Evolutionary conservation across 2,888 invertebrate genomes (phyloP).

Genomic region (Bembecia ichneumoniformis): DNA sequence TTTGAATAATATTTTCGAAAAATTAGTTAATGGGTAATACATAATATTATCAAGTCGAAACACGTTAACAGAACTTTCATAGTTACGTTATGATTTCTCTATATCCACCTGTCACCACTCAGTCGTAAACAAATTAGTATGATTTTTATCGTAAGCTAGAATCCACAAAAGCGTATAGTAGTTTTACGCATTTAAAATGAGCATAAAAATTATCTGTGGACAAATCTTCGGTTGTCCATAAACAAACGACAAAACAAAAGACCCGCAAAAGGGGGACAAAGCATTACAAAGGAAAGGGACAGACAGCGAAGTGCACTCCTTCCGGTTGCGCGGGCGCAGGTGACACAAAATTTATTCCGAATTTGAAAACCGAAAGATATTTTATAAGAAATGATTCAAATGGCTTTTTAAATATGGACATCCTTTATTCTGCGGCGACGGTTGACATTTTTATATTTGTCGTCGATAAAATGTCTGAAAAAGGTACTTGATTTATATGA

Average conservation of each 20-base stretch:
- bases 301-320: conserved; percentile 35
- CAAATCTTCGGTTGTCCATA: conserved; percentile 50
- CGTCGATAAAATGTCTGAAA: conserved; percentile 51
- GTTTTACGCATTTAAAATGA: conserved; percentile 66
- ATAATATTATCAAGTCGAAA: too few relatives aligned
- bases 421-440: conserved; percentile 59
- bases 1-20: too few relatives aligned
- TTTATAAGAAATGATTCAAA: conserved; percentile 66
- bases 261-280: conserved; percentile 23
- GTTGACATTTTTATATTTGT: conserved; percentile 71
- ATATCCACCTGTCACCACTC: conserved; percentile 49
- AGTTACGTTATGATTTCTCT: background rate
- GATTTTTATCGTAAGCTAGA: conserved; percentile 38
- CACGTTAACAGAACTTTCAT: too few relatives aligned
- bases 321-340: conserved; percentile 67
- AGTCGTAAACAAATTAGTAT: conserved; percentile 48
- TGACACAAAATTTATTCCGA: conserved; percentile 71
- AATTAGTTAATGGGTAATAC: too few relatives aligned
- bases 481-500: conserved; percentile 60
- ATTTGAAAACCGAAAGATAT: conserved; percentile 70
- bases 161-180: conserved; percentile 49
- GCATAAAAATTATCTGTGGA: conserved; percentile 61
- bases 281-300: conserved; percentile 28
- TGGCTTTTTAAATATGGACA: conserved; percentile 70
- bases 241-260: conserved; percentile 55